Evolutionary conservation across 2,113 vertebrate genomes (phyloP).

Genomic region (Lepus americanus): DNA sequence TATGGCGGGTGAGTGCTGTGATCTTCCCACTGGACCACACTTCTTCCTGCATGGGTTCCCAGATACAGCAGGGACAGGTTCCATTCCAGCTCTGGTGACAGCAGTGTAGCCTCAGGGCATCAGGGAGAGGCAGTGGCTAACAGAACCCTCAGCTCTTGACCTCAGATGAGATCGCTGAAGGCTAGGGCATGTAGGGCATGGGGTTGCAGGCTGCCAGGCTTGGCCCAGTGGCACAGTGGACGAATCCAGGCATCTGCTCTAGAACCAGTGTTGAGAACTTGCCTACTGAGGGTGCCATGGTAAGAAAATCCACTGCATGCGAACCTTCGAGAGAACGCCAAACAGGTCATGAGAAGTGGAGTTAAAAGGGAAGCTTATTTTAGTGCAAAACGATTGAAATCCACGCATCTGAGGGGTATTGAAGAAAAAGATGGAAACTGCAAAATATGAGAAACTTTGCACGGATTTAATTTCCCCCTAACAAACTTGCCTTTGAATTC

Average conservation of each 20-base stretch:
- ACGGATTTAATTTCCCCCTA: no score
- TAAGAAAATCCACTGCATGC: not conserved
- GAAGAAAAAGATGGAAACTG: no score
- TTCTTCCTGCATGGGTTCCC: not conserved
- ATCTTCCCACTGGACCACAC: not conserved
- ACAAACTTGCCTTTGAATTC: no score
- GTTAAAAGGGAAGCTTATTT: no score
- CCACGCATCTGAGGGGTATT: no score
- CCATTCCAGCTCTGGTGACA: not conserved
- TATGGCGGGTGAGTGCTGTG: not conserved
- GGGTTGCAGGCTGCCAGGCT: not conserved
- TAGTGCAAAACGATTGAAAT: no score
- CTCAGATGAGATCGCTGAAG: not conserved
- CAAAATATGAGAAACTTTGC: no score
- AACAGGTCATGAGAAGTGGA: no score
- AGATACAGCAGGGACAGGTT: conserved; percentile 33
- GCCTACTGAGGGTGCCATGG: not conserved
- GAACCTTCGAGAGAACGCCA: not conserved
- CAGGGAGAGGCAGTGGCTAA: not conserved
- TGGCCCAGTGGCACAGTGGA: not conserved
- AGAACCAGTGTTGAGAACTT: not conserved
- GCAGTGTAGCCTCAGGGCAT: not conserved
- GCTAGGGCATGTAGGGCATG: no score
- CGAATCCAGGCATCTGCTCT: not conserved
- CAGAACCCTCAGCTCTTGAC: not conserved